A percentile compares a stretch with the other conserved stretches of the same genome.
Conservation (phyloP, 2,888 invertebrate genomes). For the Drosophila picticornis region DNA sequence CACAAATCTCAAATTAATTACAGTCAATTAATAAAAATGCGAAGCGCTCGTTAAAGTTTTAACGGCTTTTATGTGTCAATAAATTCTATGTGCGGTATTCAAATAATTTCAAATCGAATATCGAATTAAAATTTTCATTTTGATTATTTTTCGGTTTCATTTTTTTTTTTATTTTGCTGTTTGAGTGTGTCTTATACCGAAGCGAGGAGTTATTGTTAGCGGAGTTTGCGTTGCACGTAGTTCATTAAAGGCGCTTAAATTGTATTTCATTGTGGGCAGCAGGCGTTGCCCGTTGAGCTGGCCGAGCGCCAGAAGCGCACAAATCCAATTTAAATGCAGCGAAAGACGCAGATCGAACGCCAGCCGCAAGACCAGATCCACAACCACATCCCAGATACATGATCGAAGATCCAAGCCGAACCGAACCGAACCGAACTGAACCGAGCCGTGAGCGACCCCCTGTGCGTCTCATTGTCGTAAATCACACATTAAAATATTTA, state of each 20-base stretch:
- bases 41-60: slow-evolving; percentile 55
- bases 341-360: slow-evolving; percentile 37
- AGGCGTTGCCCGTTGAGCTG: slow-evolving; percentile 29
- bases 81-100: slow-evolving; percentile 33
- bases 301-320: slow-evolving; percentile 73
- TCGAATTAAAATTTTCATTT: slow-evolving; percentile 30
- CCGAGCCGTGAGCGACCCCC: slow-evolving; percentile 59
- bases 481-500: slow-evolving; percentile 82
- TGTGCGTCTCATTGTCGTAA: slow-evolving; percentile 78
- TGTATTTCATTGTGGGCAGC: slow-evolving; percentile 70
- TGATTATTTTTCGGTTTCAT: slow-evolving; percentile 3
- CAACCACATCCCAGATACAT: slow-evolving; percentile 9
- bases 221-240: slow-evolving; percentile 33
- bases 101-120: slow-evolving; percentile 54
- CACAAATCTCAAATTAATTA: slow-evolving; percentile 69
- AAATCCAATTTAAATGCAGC: slow-evolving; percentile 78
- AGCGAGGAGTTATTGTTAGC: slow-evolving; percentile 8
- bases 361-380: slow-evolving; percentile 14
- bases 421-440: slow-evolving; percentile 7
- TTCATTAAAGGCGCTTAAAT: slow-evolving; percentile 79
- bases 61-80: slow-evolving; percentile 58
- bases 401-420: slow-evolving; percentile 18
- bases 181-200: neutral
- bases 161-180: neutral
- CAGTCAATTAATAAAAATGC: slow-evolving; percentile 61